Base-by-base conservation (phyloP, 2,888 invertebrate genomes). In the Macrophya alboannulata region DNA sequence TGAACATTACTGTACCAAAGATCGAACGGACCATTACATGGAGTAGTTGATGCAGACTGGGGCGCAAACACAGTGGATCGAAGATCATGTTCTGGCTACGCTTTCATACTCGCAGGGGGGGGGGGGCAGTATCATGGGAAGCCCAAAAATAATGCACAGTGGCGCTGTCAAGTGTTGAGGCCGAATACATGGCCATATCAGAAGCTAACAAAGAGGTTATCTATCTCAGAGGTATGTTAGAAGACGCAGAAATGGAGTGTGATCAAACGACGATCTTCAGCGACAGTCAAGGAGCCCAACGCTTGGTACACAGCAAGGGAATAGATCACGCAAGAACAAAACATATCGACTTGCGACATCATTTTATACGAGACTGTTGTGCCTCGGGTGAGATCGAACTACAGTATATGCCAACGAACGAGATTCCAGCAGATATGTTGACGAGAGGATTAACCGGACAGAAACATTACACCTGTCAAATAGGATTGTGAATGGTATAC, bases 241-340 rank as follows among this genome's bases (percentile, higher is more conserved):
- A 15, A 15, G 6, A 3, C 3, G 10, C 17, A 17, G 37, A 37
- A 1, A 25, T 62, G 62, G 1, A 21, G 62, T 21, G 62, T 5
- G 12, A 62, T 5, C n/a, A 71, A 37, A 71, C 71, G 12, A 71
- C 71, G 71, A 37, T 71, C 71, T 71, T 37, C 71, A 71, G n/a
- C 6, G 71, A 71, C 37, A 71, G 37, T 15, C 71, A 37, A 71
- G 71, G 71, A 15, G 71, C 71, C 0, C 31, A 37, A 37, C 12
- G 71, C 5, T 37, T 71, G 37, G 10, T 71, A 37, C 12, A 71
- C 71, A 71, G 71, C 71, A 71, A 10, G 8, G 15, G 15, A 37
- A 25, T 15, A 71, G 4, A 71, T 15, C 71, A 71, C 37, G 71
- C 71, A 37, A 71, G 71, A 17, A 71, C 71, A 15, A 71, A 37